Evolutionary conservation across 2,888 invertebrate species (phyloP).

Genomic region (Apoda limacodes): DNA sequence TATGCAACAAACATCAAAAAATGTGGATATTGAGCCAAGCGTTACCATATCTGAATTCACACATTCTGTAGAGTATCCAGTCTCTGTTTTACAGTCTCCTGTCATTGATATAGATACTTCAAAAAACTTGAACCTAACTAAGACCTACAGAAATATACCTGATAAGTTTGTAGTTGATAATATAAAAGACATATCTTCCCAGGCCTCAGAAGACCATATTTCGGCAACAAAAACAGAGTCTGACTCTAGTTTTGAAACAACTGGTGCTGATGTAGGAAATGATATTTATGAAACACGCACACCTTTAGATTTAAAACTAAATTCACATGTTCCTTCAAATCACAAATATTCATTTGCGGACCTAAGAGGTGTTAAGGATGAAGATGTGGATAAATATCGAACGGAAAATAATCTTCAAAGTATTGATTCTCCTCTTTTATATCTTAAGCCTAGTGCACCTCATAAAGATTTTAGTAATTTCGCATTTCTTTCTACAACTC

Average conservation of each 20-base stretch:
- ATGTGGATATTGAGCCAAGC: constrained; percentile 72
- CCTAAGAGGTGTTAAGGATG: constrained; percentile 51
- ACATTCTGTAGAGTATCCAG: constrained; percentile 78
- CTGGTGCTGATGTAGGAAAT: constrained; percentile 44
- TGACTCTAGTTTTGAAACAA: constrained; percentile 56
- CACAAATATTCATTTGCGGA: constrained; percentile 48
- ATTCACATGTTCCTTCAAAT: constrained; percentile 32
- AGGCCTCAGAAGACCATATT: constrained; percentile 59
- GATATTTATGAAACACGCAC: constrained; percentile 41
- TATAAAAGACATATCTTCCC: constrained; percentile 63
- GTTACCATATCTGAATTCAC: constrained; percentile 76
- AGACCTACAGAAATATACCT: constrained; percentile 50
- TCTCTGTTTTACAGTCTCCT: constrained; percentile 77
- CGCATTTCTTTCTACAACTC: constrained; percentile 36
- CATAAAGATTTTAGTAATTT: constrained; percentile 66
- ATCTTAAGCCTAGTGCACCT: constrained; percentile 60
- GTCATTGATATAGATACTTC: constrained; percentile 69
- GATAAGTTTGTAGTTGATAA: constrained; percentile 47
- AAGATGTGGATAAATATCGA: constrained; percentile 55
- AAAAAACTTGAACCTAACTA: constrained; percentile 40
- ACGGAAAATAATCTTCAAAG: constrained; percentile 58
- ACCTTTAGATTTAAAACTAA: constrained; percentile 34
- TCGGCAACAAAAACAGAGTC: constrained; percentile 48
- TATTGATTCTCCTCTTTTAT: constrained; percentile 71
- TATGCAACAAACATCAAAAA: constrained; percentile 35